Conservation (phyloP, 2,888 invertebrate species). For the Podotricha telesiphe region DNA sequence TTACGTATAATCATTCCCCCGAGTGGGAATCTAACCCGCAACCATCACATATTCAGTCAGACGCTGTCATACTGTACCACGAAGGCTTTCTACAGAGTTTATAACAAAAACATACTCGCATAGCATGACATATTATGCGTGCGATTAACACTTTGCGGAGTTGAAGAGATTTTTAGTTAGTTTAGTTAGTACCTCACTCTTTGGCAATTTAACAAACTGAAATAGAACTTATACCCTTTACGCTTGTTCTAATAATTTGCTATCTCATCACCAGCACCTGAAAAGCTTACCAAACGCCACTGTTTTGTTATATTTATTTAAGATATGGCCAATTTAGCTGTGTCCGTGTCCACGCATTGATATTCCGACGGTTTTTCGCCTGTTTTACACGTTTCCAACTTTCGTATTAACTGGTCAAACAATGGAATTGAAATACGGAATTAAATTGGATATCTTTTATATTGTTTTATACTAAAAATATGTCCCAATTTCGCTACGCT, state of each 20-base stretch:
- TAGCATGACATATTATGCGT: too few species aligned
- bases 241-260: not conserved
- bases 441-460: slow-evolving; percentile 22
- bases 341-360: slow-evolving; percentile 35
- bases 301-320: not conserved
- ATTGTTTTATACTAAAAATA: slow-evolving; percentile 19
- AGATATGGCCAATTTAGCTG: slow-evolving; percentile 16
- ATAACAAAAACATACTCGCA: too few species aligned
- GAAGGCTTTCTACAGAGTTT: too few species aligned
- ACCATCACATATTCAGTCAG: too few species aligned
- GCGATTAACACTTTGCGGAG: too few species aligned
- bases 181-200: too few species aligned
- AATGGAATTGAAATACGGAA: slow-evolving; percentile 28
- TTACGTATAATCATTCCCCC: too few species aligned
- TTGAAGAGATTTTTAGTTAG: too few species aligned
- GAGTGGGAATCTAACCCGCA: too few species aligned
- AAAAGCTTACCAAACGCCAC: not conserved
- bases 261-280: not conserved
- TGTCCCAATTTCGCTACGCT: slow-evolving; percentile 6
- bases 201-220: too few species aligned
- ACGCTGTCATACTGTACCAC: too few species aligned
- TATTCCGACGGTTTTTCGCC: slow-evolving; percentile 25
- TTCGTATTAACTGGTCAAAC: slow-evolving; percentile 25
- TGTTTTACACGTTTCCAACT: slow-evolving; percentile 24
- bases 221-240: too few species aligned